These are phyloP conservation scores for Tricholaema leucomelas DNA, from an alignment of 2,113 vertebrate genomes.

Conservation along the genomic window DNA sequence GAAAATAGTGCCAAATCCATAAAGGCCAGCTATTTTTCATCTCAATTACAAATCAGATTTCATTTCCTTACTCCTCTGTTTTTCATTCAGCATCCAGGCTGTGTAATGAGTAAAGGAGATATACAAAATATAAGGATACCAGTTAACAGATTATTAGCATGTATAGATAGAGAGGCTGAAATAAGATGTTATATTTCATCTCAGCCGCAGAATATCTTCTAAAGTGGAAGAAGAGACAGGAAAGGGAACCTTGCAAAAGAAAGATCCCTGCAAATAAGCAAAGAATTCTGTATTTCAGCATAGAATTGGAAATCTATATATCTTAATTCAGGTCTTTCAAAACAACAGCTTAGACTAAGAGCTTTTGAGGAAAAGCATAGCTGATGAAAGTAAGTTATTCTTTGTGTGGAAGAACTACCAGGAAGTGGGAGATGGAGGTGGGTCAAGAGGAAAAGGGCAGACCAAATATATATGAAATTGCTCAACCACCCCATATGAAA, in stretches of 20 bases:
- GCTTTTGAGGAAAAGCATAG: neutral
- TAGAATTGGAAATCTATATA: neutral
- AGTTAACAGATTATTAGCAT: neutral
- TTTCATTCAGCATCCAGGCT: neutral
- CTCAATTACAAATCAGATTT: neutral
- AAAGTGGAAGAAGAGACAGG: neutral
- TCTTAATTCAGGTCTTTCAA: neutral
- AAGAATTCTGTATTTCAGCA: neutral
- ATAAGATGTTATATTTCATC: neutral
- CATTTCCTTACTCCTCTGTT: neutral
- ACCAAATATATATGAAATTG: neutral
- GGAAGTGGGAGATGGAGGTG: neutral
- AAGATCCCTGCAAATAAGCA: neutral
- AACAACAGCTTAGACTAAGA: neutral
- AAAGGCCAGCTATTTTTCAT: neutral
- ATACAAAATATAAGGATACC: neutral
- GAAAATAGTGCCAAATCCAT: neutral
- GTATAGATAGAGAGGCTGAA: neutral
- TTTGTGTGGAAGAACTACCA: neutral
- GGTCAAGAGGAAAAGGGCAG: neutral
- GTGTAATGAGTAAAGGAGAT: neutral
- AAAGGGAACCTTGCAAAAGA: neutral
- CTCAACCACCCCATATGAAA: neutral
- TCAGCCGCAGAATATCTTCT: neutral
- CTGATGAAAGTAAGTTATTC: neutral